Base-by-base conservation (phyloP, 2,888 invertebrate genomes). In the Agonopterix arenella region DNA sequence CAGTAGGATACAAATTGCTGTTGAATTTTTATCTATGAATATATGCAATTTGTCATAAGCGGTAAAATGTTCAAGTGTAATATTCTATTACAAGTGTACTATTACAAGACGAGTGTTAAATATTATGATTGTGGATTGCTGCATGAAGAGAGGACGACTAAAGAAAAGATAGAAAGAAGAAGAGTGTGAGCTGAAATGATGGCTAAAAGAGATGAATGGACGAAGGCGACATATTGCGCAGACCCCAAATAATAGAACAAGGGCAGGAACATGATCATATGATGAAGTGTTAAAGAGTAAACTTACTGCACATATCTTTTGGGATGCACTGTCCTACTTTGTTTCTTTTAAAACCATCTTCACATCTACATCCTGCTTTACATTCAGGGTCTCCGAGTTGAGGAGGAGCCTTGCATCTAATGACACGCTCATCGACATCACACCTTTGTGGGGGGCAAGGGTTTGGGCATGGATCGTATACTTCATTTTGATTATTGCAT, bases 351-450 rank as follows among this genome's bases (percentile, higher is more conserved):
- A 55, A 59, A 10, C 63, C 62, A 7, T 75, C 64, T 10, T 47
- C 53, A 48, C 78, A 79, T 8, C 70, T 52, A 49, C 79, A 80
- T 1, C 66, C 66, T 16, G 66, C 56, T 37, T 52, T 28, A 36
- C 72, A 73, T 1, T 54, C 55, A 1, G 65, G 56, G 43, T 70
- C 67, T 7, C 76, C 73, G n/a, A 61, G 56, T 44, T 60, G 47
- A 5, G 69, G 73, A 7, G 62, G 54, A 0, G 55, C 48, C 1
- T 13, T 45, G 40, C 73, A 76, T 9, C 51, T 45, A 47, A 66
- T 61, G 9, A 62, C 1, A 2, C 49, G 54, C 18, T 52, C 52
- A 13, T 73, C 58, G 0, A 70, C 64, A 37, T 57, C 64, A 48
- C 73, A 76, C 11, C 44, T 53, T 36, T 46, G 54, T 5, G 64